phyloP scores from a whole-genome alignment of 2,797 vertebrate species.

The Mastacembelus armatus region DNA sequence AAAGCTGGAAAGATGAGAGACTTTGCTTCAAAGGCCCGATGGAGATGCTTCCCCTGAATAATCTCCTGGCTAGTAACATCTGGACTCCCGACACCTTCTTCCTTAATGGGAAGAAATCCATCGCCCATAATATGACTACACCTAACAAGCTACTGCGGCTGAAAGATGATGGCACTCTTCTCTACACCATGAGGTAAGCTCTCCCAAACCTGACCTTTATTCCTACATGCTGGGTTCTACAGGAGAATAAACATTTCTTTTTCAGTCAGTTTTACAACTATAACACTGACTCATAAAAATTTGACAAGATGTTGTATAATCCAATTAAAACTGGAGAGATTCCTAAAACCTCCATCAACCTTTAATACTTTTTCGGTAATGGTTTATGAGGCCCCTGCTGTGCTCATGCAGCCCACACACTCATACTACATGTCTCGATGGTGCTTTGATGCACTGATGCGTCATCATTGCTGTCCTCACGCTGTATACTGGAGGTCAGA shows the following conservation, averaged over 20 bases:
- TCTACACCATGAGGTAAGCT: constrained; percentile 95
- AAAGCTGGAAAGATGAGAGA: constrained; percentile 95
- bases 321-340: constrained; percentile 43
- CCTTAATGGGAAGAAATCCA: constrained; percentile 96
- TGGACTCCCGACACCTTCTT: constrained; percentile 97
- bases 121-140: constrained; percentile 96
- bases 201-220: not conserved
- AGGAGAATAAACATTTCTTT: not conserved
- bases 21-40: constrained; percentile 95
- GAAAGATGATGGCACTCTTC: constrained; percentile 92
- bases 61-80: constrained; percentile 95
- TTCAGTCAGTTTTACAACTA: constrained; percentile 13
- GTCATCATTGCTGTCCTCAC: constrained; percentile 52
- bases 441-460: constrained; percentile 52
- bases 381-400: constrained; percentile 51
- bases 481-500: constrained; percentile 39
- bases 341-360: constrained; percentile 47
- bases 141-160: constrained; percentile 94
- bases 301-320: constrained; percentile 42
- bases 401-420: constrained; percentile 43
- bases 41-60: constrained; percentile 93
- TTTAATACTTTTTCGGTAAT: constrained; percentile 31
- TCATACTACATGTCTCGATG: constrained; percentile 30
- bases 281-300: constrained; percentile 30
- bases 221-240: not conserved